Evolutionary conservation across 2,888 invertebrate species (phyloP).

Genomic region (Diadegma fenestrale): DNA sequence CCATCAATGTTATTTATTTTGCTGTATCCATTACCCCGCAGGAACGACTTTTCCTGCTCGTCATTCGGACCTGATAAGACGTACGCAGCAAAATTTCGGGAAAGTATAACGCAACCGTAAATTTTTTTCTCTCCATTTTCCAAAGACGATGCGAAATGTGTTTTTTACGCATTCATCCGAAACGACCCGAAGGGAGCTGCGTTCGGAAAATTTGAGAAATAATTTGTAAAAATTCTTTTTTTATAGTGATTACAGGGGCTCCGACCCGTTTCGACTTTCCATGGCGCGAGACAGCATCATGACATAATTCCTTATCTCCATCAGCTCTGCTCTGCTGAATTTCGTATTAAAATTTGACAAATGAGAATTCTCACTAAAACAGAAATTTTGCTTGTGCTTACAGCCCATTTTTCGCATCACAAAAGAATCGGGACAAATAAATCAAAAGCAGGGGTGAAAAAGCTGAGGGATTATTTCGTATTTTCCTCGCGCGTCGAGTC

Average conservation of each 20-base stretch:
- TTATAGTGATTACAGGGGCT: background rate
- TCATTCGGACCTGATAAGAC: background rate
- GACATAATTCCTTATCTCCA: background rate
- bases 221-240: background rate
- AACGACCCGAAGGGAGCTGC: background rate
- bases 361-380: background rate
- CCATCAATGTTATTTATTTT: conserved; percentile 18
- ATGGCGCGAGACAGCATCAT: background rate
- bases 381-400: background rate
- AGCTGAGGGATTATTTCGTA: background rate
- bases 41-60: conserved; percentile 1
- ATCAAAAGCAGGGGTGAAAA: conserved; percentile 20
- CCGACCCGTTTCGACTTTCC: background rate
- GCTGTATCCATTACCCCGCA: conserved; percentile 19
- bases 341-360: background rate
- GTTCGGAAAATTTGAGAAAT: background rate
- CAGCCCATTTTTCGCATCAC: background rate
- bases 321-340: background rate
- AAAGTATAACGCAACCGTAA: background rate
- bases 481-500: background rate
- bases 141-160: background rate
- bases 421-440: background rate
- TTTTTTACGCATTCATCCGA: background rate
- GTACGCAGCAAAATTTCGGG: background rate
- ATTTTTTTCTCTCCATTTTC: conserved; percentile 9